Base-by-base conservation (phyloP, 2,888 invertebrate genomes). In the Cyrtodaria siliqua region DNA sequence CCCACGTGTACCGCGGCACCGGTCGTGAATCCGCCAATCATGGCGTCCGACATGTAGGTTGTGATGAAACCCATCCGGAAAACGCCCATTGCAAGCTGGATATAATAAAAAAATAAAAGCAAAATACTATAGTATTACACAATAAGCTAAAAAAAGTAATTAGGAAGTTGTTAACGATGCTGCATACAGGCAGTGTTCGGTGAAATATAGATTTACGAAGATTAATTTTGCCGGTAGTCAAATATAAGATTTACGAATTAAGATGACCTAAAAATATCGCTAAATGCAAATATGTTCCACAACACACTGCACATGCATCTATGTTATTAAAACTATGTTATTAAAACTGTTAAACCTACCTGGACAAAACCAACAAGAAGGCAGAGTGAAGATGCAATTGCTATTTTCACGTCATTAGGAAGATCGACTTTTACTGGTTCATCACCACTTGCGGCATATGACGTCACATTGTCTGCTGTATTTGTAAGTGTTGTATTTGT, bases 21-120 rank as follows among this genome's bases (percentile, higher is more conserved):
- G 1, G 97, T 97, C 1, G 97, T 97, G 93, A 98, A 97, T 0
- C 97, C 97, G 63, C 96, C 96, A 23, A 97, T 96, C 86, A 98
- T 94, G 1, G 92, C 89, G 66, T 92, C 91, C 0, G 91, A 89
- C 86, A 92, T 90, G 83, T 92, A 92, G 3, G 90, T 91, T 4
- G 92, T 92, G 9, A 92, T 86, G 64, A 92, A 90, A 1, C 92
- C 92, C 18, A 92, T 78, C 2, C 84, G 85, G 16, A 86, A 83
- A 20, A 90, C 61, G 12, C 91, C 91, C 87, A 92, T 89, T 26
- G 77, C 69, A n/a, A 90, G 72, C 91, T 91, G 77, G 24, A 66
- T n/a, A n/a, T n/a, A n/a, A n/a, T n/a, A n/a, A n/a, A n/a, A n/a
- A n/a, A n/a, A n/a, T n/a, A n/a, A n/a, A n/a, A n/a, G n/a, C n/a